A percentile compares a stretch with the other conserved stretches of the same genome.
These are phyloP conservation scores for Lissocephala sabroskyi DNA, from an alignment of 2,888 invertebrate species.

Conservation along the genomic window DNA sequence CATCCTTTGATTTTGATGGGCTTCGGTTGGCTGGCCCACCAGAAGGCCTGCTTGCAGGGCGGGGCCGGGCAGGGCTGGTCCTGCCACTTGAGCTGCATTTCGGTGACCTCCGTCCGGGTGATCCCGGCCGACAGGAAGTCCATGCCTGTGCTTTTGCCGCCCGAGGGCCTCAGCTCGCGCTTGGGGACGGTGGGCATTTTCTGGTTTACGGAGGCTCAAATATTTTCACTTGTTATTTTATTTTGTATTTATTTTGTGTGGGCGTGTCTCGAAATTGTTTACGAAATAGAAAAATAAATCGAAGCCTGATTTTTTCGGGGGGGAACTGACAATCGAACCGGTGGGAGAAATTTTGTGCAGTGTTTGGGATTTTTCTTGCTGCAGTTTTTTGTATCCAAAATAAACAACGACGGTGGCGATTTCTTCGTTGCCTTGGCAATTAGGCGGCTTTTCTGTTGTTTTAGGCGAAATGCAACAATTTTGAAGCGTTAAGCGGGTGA, in stretches of 20 bases:
- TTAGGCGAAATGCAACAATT: not conserved
- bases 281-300: no score
- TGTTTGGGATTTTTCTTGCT: conserved; percentile 21
- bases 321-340: no score
- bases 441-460: conserved; percentile 50
- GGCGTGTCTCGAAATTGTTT: not conserved
- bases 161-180: conserved; percentile 41
- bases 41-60: conserved; percentile 70
- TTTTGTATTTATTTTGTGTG: conserved; percentile 1
- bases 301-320: conserved; percentile 6
- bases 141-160: conserved; percentile 29
- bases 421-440: conserved; percentile 53
- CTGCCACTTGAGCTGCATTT: conserved; percentile 67
- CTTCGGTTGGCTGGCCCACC: conserved; percentile 71
- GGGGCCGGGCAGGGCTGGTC: conserved; percentile 56
- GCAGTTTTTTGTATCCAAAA: conserved; percentile 40
- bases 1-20: conserved; percentile 67
- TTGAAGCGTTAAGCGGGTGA: not conserved
- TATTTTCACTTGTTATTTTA: conserved; percentile 6
- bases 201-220: not conserved
- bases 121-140: conserved; percentile 38
- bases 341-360: conserved; percentile 14
- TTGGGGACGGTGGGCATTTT: conserved; percentile 65
- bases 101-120: conserved; percentile 57
- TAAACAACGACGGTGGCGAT: conserved; percentile 63